A percentile compares a stretch with the other conserved stretches of the same genome.
Evolutionary conservation across 2,888 invertebrate genomes (phyloP).

Genomic region (Timandra comae): DNA sequence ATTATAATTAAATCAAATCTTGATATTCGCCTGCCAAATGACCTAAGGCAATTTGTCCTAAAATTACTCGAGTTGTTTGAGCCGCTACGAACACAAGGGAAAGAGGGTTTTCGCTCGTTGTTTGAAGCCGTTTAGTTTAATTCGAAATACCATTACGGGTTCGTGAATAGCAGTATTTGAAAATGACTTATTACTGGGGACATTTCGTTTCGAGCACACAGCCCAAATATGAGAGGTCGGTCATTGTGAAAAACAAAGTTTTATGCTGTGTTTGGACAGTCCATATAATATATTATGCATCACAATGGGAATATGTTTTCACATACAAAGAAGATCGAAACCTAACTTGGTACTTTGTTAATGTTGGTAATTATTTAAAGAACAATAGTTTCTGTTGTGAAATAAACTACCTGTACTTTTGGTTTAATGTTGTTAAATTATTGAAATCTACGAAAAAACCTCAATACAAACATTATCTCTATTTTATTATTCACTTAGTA

Average conservation of each 20-base stretch:
- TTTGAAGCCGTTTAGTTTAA: constrained; percentile 30
- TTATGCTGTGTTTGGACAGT: constrained; percentile 12
- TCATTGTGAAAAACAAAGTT: constrained; percentile 11
- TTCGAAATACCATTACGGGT: constrained; percentile 26
- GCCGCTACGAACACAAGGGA: constrained; percentile 26
- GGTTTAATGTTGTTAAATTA: no score
- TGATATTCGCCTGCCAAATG: no score
- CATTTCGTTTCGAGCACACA: constrained; percentile 8
- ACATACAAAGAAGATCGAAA: no score
- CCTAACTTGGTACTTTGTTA: background rate
- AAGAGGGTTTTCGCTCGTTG: constrained; percentile 23
- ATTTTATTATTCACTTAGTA: no score
- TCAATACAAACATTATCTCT: no score
- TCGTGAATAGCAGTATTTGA: constrained; percentile 18
- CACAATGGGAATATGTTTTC: no score
- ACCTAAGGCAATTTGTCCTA: constrained; percentile 24
- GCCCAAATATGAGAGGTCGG: constrained; percentile 4
- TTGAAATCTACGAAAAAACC: no score
- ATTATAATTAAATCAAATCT: no score
- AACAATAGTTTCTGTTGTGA: no score
- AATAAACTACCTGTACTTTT: no score
- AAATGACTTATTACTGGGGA: constrained; percentile 14
- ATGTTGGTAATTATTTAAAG: no score
- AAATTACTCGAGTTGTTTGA: constrained; percentile 32
- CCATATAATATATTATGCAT: background rate